Base-by-base conservation (phyloP, 2,888 invertebrate genomes). In the Diaprepes abbreviatus region DNA sequence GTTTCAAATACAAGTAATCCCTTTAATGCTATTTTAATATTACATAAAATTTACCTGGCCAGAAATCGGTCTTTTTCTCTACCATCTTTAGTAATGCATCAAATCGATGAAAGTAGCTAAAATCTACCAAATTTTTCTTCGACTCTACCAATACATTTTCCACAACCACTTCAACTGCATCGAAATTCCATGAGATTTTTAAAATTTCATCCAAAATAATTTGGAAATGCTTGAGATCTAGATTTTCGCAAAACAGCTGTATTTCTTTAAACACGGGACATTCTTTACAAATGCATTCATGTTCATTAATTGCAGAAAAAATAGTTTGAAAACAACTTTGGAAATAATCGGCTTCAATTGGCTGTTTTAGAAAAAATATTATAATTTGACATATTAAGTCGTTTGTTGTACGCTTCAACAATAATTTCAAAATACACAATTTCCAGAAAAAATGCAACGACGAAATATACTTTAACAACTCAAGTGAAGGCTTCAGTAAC, bases 141-240 rank as follows among this genome's bases (percentile, higher is more conserved):
- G 45, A 19, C 0, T 45, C 21, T 0, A 45, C 45, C n/a, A 45
- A 21, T 7, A 21, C 21, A n/a, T 19, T 21, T 5, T 17, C n/a
- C 3, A 45, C n/a, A 21, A 9, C 4, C 21, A n/a, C 16, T 5
- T 17, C n/a, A 12, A 45, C 5, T 4, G 5, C 24, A 3, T 21
- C 21, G 6, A 1, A 3, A 21, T 21, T 45, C 45, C 45, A 45
- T 0, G n/a, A n/a, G 21, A 45, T n/a, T 17, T 21, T 45, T n/a
- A 45, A n/a, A 9, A 45, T 6, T 45, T 45, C 45, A n/a, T 45
- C 45, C n/a, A 45, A 45, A 45, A 45, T 21, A 21, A 45, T 21
- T 1, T 10, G 10, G 3, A 21, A 21, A 21, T 45, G n/a, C 6
- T 45, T 21, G 3, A 45, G 21, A 4, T 10, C 17, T 10, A 17